Conservation (phyloP, 2,113 vertebrate genomes). For the Piprites chloris region DNA sequence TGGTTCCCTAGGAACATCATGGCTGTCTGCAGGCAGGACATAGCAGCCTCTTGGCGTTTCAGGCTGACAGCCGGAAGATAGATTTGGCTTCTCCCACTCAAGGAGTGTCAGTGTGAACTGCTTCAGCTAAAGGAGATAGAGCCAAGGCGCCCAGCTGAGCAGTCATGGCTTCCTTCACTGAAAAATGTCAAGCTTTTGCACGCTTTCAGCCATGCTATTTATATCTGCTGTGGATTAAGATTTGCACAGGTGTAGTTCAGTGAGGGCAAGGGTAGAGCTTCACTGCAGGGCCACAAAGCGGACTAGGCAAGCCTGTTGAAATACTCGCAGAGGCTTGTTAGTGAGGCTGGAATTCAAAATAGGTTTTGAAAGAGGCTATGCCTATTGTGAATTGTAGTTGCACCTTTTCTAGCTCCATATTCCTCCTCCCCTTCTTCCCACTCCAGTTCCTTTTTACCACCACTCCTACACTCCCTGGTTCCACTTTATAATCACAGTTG, state of each 20-base stretch:
- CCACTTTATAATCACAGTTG: not conserved
- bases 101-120: not conserved
- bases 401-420: not conserved
- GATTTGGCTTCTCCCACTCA: not conserved
- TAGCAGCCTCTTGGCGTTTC: not conserved
- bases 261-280: not conserved
- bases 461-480: accelerated
- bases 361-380: not conserved
- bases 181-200: not conserved
- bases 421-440: not conserved
- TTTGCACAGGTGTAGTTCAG: not conserved
- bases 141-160: not conserved
- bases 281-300: accelerated
- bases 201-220: not conserved
- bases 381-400: not conserved
- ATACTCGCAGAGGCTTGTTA: not conserved
- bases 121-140: not conserved
- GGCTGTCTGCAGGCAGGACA: not conserved
- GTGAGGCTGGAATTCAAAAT: not conserved
- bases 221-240: not conserved
- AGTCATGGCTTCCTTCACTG: not conserved
- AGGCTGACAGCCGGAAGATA: not conserved
- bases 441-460: not conserved
- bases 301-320: not conserved
- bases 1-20: not conserved